A percentile compares a stretch with the other conserved stretches of the same genome.
phyloP scores from a whole-genome alignment of 2,888 invertebrate genomes.

The Dolichopus griseipennis region DNA sequence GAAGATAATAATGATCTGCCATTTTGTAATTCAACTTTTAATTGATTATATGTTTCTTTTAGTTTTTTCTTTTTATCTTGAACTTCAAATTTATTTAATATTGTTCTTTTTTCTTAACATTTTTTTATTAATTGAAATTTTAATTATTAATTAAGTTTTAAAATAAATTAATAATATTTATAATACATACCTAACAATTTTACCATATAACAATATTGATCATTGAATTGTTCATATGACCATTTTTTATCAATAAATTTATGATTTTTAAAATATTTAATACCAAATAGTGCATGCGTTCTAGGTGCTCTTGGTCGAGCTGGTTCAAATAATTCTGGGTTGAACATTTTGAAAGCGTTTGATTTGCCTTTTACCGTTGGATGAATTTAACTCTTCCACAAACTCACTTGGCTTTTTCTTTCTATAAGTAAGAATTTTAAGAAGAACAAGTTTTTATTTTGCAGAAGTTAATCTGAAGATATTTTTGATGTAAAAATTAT shows the following conservation, averaged over 20 bases:
- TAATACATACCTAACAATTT: constrained; percentile 33
- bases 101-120: too few relatives aligned
- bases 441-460: too few relatives aligned
- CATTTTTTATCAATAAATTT: constrained; percentile 37
- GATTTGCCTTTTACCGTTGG: too few relatives aligned
- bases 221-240: constrained; percentile 33
- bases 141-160: too few relatives aligned
- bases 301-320: constrained; percentile 33
- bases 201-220: constrained; percentile 36
- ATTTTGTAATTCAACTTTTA: constrained; percentile 29
- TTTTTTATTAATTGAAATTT: too few relatives aligned
- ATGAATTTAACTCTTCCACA: too few relatives aligned
- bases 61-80: neutral
- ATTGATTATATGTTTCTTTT: neutral
- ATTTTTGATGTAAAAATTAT: too few relatives aligned
- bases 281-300: constrained; percentile 38
- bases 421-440: too few relatives aligned
- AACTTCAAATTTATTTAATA: neutral
- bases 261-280: constrained; percentile 34
- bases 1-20: constrained; percentile 34
- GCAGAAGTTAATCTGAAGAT: too few relatives aligned
- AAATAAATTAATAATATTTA: neutral
- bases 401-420: too few relatives aligned
- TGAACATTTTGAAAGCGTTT: neutral
- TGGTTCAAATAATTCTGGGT: constrained; percentile 24